Evolutionary conservation across 2,797 vertebrate genomes (phyloP).

Genomic region (Mastacembelus armatus): DNA sequence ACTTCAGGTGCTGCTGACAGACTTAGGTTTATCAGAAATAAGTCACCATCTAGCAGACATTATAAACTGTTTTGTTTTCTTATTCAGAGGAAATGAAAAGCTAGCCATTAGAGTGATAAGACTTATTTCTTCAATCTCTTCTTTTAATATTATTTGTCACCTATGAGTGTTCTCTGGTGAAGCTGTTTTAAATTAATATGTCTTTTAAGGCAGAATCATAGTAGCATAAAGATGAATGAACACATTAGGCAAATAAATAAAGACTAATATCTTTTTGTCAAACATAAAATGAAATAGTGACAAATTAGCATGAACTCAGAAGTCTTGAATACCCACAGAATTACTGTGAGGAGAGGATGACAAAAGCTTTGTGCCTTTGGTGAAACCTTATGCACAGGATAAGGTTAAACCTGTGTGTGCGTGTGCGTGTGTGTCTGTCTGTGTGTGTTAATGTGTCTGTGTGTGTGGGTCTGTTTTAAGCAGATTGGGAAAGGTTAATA

Average conservation of each 20-base stretch:
- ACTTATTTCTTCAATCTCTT: constrained; percentile 7
- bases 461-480: constrained; percentile 42
- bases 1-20: constrained; percentile 33
- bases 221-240: constrained; percentile 1
- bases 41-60: constrained; percentile 18
- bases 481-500: constrained; percentile 60
- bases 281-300: background rate
- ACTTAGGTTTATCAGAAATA: constrained; percentile 28
- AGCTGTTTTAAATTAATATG: background rate
- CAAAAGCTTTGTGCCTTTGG: constrained; percentile 8
- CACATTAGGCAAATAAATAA: constrained; percentile 1
- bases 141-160: constrained; percentile 10
- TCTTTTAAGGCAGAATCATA: background rate
- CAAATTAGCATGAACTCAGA: background rate
- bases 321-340: background rate
- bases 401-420: constrained; percentile 29
- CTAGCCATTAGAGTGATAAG: background rate
- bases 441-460: constrained; percentile 8
- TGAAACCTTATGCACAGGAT: constrained; percentile 36
- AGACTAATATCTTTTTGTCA: background rate
- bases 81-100: constrained; percentile 17
- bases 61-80: constrained; percentile 9
- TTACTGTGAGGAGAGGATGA: background rate
- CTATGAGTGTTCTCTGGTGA: constrained; percentile 1
- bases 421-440: constrained; percentile 7